Evolutionary conservation across 2,888 invertebrate genomes (phyloP).

Genomic region (Drosophila ezoana): DNA sequence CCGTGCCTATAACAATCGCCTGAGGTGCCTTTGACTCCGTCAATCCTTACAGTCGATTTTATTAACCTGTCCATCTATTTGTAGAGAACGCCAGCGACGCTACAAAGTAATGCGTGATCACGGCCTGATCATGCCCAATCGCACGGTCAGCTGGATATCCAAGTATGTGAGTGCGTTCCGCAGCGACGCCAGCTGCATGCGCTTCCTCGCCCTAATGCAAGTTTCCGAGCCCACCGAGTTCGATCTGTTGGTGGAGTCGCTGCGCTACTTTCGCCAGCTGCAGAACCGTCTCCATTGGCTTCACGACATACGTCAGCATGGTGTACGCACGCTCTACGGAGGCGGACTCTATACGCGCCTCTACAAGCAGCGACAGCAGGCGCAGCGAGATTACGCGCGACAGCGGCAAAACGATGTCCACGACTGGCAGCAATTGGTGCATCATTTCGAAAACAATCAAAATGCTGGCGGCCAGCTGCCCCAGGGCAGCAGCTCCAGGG

Average conservation of each 20-base stretch:
- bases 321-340: conserved; percentile 88
- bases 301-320: conserved; percentile 89
- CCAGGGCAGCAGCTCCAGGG: conserved; percentile 70
- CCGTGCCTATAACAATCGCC: conserved; percentile 90
- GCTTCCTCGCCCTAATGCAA: conserved; percentile 90
- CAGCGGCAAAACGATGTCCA: conserved; percentile 51
- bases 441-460: conserved; percentile 74
- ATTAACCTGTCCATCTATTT: neutral
- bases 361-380: conserved; percentile 85
- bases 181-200: conserved; percentile 84
- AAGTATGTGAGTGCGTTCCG: conserved; percentile 89
- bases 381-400: conserved; percentile 71
- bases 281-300: conserved; percentile 87
- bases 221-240: conserved; percentile 90
- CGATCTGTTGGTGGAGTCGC: conserved; percentile 91
- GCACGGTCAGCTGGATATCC: conserved; percentile 89
- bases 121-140: conserved; percentile 91
- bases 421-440: conserved; percentile 74
- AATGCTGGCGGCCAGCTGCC: conserved; percentile 57
- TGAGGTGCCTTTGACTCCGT: conserved; percentile 84
- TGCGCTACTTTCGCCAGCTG: conserved; percentile 90
- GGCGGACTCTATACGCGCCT: conserved; percentile 89
- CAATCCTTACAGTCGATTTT: neutral
- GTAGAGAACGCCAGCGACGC: conserved; percentile 89
- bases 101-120: conserved; percentile 91